phyloP scores from a whole-genome alignment of 2,113 vertebrate genomes.

The Prionailurus bengalensis region DNA sequence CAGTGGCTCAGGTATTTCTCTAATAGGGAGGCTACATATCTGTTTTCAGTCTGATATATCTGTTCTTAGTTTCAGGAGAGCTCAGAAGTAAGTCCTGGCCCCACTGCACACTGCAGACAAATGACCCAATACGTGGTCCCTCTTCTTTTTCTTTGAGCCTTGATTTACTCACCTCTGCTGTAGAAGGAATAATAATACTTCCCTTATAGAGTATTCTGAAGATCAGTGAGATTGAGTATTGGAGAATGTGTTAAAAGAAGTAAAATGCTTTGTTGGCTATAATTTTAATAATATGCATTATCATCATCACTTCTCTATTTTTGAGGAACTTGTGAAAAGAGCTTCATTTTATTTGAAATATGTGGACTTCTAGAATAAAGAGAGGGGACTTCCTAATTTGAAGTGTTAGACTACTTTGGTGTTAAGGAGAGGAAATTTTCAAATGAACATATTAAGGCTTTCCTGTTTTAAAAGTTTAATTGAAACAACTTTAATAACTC shows the following conservation, averaged over 20 bases:
- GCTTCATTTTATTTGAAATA: background rate
- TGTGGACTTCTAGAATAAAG: background rate
- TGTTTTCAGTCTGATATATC: background rate
- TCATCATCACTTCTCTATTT: background rate
- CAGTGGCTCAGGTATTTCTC: background rate
- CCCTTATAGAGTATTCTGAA: background rate
- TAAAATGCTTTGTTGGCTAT: background rate
- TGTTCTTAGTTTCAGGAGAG: background rate
- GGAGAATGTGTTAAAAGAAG: background rate
- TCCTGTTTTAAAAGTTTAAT: background rate
- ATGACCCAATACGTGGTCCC: background rate
- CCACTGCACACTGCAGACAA: accelerated
- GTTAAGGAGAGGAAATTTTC: background rate
- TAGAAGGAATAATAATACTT: background rate
- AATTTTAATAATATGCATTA: background rate
- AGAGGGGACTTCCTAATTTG: background rate
- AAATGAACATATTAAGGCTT: background rate
- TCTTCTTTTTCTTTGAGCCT: background rate
- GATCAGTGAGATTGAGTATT: background rate
- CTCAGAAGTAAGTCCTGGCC: background rate
- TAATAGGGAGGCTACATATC: background rate
- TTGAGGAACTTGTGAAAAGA: background rate
- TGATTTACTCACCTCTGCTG: background rate
- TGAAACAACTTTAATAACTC: background rate
- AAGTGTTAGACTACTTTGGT: background rate